Evolutionary conservation across 2,113 vertebrate genomes (phyloP).

Genomic region (Varanus salvator): DNA sequence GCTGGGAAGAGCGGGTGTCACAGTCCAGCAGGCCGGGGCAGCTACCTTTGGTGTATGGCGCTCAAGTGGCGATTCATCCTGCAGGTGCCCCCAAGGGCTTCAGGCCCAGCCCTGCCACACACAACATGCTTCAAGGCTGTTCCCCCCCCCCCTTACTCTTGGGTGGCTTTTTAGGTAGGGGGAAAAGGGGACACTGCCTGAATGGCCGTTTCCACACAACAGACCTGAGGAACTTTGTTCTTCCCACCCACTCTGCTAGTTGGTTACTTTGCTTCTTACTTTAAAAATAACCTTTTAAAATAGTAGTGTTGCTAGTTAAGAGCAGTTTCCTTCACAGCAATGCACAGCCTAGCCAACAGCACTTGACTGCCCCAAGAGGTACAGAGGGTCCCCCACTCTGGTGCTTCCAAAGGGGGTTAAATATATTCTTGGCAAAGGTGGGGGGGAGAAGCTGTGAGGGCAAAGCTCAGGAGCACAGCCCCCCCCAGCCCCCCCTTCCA

Average conservation of each 20-base stretch:
- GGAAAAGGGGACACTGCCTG: too few relatives aligned
- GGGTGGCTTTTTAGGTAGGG: neutral
- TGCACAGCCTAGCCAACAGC: too few relatives aligned
- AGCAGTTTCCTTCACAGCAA: neutral
- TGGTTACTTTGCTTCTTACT: neutral
- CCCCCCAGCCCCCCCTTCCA: too few relatives aligned
- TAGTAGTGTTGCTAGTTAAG: too few relatives aligned
- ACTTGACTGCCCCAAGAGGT: neutral
- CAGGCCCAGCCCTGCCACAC: neutral
- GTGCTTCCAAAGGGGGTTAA: too few relatives aligned
- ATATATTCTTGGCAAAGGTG: too few relatives aligned
- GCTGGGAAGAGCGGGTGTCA: neutral
- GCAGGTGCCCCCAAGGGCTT: too few relatives aligned
- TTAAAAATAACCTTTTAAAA: neutral
- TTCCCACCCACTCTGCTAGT: neutral
- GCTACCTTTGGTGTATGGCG: neutral
- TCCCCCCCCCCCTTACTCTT: neutral
- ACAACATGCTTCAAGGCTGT: neutral
- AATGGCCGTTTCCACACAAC: neutral
- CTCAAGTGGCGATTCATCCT: neutral
- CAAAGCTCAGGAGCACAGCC: too few relatives aligned
- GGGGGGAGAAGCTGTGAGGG: too few relatives aligned
- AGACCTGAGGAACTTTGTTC: neutral
- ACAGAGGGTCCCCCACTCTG: rapidly evolving
- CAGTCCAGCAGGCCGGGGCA: too few relatives aligned